Percentiles rank a stretch among this genome's conserved stretches.
Evolutionary conservation across 30 jellyfish, hydroid and myxozoan species (phyloP).

Genomic region (Aurelia aurita complex sp. Pacific): DNA sequence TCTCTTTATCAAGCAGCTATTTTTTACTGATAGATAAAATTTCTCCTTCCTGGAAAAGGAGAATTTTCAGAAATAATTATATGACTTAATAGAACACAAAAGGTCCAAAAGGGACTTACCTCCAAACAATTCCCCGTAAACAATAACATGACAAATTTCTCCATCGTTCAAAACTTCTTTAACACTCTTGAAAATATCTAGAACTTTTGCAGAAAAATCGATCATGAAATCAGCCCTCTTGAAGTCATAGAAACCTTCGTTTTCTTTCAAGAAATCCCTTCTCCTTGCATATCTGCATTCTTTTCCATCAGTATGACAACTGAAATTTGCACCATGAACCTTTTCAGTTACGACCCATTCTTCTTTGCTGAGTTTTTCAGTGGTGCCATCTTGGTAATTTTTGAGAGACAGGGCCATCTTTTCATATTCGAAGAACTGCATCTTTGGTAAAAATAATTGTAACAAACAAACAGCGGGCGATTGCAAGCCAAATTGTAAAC

Average conservation of each 20-base stretch:
- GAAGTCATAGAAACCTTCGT: conserved; percentile 69
- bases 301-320: conserved; percentile 89
- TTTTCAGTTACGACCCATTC: conserved; percentile 90
- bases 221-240: conserved; percentile 72
- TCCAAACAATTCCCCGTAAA: conserved; percentile 93
- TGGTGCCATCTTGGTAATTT: conserved; percentile 16
- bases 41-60: too few relatives aligned
- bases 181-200: conserved; percentile 54
- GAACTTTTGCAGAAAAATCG: conserved; percentile 79
- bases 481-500: too few relatives aligned
- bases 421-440: conserved; percentile 83
- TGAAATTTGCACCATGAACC: conserved; percentile 95
- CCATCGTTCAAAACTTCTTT: conserved; percentile 31
- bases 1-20: too few relatives aligned
- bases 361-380: conserved; percentile 27
- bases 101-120: conserved; percentile 49
- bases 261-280: conserved; percentile 80
- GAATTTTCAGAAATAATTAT: too few relatives aligned
- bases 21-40: too few relatives aligned
- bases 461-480: too few relatives aligned
- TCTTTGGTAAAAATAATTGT: neutral
- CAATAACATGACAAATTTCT: conserved; percentile 66
- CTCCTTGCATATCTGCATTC: conserved; percentile 80
- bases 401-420: conserved; percentile 74
- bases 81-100: too few relatives aligned